phyloP scores from a whole-genome alignment of 2,888 invertebrate genomes.

The Epirrita christyi region DNA sequence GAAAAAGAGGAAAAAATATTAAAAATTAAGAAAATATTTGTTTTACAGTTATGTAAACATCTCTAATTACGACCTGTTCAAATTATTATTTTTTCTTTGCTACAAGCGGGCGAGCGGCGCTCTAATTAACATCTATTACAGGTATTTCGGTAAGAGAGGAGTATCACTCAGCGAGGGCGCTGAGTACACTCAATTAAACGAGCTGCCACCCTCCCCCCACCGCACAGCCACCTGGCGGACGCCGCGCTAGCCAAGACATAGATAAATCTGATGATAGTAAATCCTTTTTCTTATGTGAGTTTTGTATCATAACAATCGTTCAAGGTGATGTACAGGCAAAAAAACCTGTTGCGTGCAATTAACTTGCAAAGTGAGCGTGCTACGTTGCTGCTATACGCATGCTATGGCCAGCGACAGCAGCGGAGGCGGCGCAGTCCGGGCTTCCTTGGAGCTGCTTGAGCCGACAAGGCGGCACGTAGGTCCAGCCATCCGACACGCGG shows the following conservation, averaged over 20 bases:
- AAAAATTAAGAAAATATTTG: constrained; percentile 84
- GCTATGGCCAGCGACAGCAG: constrained; percentile 8
- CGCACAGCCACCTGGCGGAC: constrained; percentile 16
- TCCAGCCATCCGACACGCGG: constrained; percentile 58
- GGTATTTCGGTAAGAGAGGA: constrained; percentile 80
- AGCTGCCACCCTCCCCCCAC: constrained; percentile 51
- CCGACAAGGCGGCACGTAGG: constrained; percentile 54
- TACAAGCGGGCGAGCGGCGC: constrained; percentile 66
- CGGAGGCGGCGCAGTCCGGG: constrained; percentile 23
- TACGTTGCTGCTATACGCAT: constrained; percentile 4
- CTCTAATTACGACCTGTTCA: constrained; percentile 84
- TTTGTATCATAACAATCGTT: background rate
- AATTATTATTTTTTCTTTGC: constrained; percentile 81
- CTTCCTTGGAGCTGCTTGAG: constrained; percentile 34
- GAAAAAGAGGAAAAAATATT: constrained; percentile 74
- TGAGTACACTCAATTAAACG: constrained; percentile 83
- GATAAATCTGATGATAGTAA: background rate
- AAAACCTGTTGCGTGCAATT: no score
- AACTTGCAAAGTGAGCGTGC: background rate
- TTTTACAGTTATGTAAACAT: constrained; percentile 83
- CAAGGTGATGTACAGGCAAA: no score
- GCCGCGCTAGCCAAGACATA: constrained; percentile 21
- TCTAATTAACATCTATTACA: constrained; percentile 84
- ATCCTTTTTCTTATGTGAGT: background rate
- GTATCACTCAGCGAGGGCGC: constrained; percentile 80